Percentiles rank a stretch among this genome's conserved stretches.
Conservation (phyloP, 1,140 invertebrate species). For the Diorhabda elongata region DNA sequence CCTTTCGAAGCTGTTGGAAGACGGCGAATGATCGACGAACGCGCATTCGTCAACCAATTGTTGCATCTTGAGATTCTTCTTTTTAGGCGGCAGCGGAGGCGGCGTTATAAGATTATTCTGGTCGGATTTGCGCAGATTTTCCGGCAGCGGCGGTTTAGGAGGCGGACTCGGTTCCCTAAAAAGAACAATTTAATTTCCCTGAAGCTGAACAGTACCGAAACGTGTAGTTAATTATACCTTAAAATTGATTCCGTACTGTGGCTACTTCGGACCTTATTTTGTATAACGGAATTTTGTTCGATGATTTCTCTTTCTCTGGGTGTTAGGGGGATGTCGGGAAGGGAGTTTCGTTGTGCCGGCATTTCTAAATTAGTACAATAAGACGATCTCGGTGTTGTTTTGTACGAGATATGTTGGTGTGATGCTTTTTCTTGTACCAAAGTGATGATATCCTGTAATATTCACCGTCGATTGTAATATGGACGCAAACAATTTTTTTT, state of each 20-base stretch:
- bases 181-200: constrained; percentile 7
- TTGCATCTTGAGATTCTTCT: constrained; percentile 52
- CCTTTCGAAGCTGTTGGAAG: constrained; percentile 56
- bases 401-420: constrained; percentile 50
- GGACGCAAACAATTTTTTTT: too few relatives aligned
- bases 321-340: constrained; percentile 79
- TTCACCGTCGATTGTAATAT: too few relatives aligned
- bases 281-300: constrained; percentile 53
- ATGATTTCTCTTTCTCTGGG: constrained; percentile 68
- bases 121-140: constrained; percentile 36
- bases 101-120: constrained; percentile 48
- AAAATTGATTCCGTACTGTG: constrained; percentile 70
- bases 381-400: constrained; percentile 43
- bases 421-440: constrained; percentile 63
- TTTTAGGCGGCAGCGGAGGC: constrained; percentile 74
- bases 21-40: constrained; percentile 49
- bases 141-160: constrained; percentile 82
- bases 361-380: constrained; percentile 40
- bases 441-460: constrained; percentile 56
- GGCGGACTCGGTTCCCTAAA: constrained; percentile 57
- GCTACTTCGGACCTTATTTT: constrained; percentile 57
- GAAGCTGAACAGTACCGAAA: too few relatives aligned
- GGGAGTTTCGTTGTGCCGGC: constrained; percentile 58
- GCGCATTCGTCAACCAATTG: constrained; percentile 52
- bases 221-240: constrained; percentile 42